These are phyloP conservation scores for Lordiphosa clarofinis DNA, from an alignment of 1,140 invertebrate genomes.

Conservation along the genomic window DNA sequence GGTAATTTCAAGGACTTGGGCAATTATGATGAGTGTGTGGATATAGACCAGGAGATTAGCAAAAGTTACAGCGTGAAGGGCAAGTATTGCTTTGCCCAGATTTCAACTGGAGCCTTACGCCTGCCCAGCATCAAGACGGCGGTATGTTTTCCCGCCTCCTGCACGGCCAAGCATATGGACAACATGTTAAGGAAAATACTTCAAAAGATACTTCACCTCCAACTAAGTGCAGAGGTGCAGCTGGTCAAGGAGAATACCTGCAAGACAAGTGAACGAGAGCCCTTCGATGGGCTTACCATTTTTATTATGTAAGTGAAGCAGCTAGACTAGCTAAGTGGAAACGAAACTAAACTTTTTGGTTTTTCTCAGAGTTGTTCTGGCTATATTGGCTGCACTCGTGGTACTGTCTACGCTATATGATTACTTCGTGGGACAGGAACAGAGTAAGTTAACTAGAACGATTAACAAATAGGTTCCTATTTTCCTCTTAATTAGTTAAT, in stretches of 20 bases:
- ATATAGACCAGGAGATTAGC: constrained; percentile 15
- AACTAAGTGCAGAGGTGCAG: not conserved
- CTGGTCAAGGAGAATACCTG: constrained; percentile 23
- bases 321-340: no score
- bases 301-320: constrained; percentile 44
- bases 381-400: constrained; percentile 20
- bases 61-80: constrained; percentile 21
- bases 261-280: constrained; percentile 19
- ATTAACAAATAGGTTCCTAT: no score
- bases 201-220: constrained; percentile 13
- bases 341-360: not conserved
- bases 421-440: constrained; percentile 26
- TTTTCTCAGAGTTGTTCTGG: constrained; percentile 40
- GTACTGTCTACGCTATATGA: constrained; percentile 38
- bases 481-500: no score
- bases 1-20: constrained; percentile 45
- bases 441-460: no score
- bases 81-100: constrained; percentile 31
- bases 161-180: constrained; percentile 29
- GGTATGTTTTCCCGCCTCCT: constrained; percentile 40
- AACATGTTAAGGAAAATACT: constrained; percentile 23
- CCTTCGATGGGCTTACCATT: constrained; percentile 33
- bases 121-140: constrained; percentile 17
- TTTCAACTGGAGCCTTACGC: not conserved
- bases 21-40: constrained; percentile 46